Base-by-base conservation (phyloP, 1,140 invertebrate species). In the Cotesia typhae region DNA sequence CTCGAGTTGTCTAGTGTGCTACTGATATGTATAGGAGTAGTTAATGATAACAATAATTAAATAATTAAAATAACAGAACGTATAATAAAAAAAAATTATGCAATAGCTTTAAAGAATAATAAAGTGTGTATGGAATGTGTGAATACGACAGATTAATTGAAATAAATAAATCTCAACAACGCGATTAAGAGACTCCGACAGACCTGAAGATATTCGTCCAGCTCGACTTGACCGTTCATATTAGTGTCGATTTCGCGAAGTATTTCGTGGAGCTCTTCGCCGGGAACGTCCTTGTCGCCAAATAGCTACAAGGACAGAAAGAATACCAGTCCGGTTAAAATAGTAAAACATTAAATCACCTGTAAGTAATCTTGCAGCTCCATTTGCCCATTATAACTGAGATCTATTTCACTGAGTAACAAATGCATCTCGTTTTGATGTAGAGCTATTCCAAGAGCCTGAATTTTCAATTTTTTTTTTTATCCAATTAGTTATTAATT, bases 131-230 rank as follows among this genome's bases (percentile, higher is more conserved):
- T 57, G 14, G 17, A 57, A 28, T 28, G 28, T 28, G 17, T 17
- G 14, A 14, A 14, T 57, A 57, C 17, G 41, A 47, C 10, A 9
- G 41, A 6, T 47, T 47, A 10, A 47, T 47, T 47, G 10, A 47
- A 47, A 35, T 51, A 72, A 71, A 60, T 67, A 70, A 61, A 38
- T 37, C 65, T 55, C 61, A 66, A 75, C 47, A 66, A 70, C 65
- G 67, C 71, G 67, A 71, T 47, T 71, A 70, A 14, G 12, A 67
- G 66, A 71, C 71, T 77, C 74, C 74, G 82, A 83, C 82, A 83
- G 91, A 99, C 97, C 95, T 99, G 96, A 83, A 99, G 90, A 88
- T 98, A 99, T 89, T 99, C 98, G 84, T 98, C 96, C 81, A 99
- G 90, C 87, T 99, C 98, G 82, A 99, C 96, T 90, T 99, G 96